Conservation (phyloP, 2,797 vertebrate species). For the Corythornis leucogaster region DNA sequence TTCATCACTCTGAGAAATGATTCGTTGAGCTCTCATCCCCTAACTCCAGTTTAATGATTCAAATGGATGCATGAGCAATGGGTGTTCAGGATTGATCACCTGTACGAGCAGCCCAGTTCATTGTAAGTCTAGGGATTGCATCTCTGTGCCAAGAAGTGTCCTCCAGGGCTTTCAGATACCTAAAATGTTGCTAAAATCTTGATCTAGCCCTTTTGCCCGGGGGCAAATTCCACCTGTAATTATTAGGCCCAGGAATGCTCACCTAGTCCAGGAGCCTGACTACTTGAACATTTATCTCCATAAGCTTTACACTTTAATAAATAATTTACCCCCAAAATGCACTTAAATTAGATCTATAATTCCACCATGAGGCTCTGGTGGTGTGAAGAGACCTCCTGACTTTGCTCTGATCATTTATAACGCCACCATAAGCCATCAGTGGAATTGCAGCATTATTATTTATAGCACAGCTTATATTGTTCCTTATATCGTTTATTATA, state of each 20-base stretch:
- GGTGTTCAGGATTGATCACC: constrained; percentile 1
- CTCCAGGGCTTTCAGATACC: not conserved
- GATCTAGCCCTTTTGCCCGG: not conserved
- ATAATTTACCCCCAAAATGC: constrained; percentile 73
- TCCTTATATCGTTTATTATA: constrained; percentile 63
- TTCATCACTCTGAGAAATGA: not conserved
- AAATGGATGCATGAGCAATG: not conserved
- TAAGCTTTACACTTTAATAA: constrained; percentile 67
- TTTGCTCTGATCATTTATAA: constrained; percentile 65
- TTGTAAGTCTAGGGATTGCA: not conserved
- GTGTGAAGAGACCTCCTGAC: constrained; percentile 69
- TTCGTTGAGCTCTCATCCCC: not conserved
- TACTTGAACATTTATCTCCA: constrained; percentile 57
- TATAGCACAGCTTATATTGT: constrained; percentile 64
- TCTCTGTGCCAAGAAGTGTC: not conserved
- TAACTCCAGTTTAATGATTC: not conserved
- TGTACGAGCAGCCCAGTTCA: not conserved
- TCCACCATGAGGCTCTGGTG: constrained; percentile 58
- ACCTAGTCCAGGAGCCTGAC: constrained; percentile 41
- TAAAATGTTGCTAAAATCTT: constrained; percentile 28
- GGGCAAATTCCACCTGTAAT: constrained; percentile 48
- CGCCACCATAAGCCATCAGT: constrained; percentile 63
- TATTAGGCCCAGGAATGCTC: constrained; percentile 35
- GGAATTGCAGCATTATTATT: constrained; percentile 71
- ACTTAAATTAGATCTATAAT: constrained; percentile 67